Evolutionary conservation across 2,888 invertebrate species (phyloP), one percentile per base, ranked within the genome.

Genomic region (Poecilobothrus nobilitatus): DNA sequence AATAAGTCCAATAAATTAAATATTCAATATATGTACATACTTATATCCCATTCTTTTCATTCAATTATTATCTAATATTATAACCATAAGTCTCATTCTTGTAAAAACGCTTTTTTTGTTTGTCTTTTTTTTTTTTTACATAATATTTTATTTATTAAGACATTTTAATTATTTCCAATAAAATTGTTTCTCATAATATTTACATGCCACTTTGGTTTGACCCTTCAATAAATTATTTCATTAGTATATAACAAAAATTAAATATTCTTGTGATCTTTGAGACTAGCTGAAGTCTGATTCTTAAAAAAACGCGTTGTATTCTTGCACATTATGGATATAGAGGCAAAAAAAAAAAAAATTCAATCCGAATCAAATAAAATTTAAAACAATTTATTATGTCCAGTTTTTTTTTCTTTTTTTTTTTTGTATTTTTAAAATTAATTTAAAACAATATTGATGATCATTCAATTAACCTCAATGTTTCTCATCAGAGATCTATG

Each of bases 391-490:
- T 37, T 37, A n/a, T 53, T 12, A n/a, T 53, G 53, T 53, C 53
- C 53, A 53, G 15, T 53, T 53, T 53, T 5, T 37, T 1, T 53
- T 53, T 44, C 9, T 44, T 44, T 6, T 44, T 15, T 44, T 15
- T 44, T 53, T 53, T 27, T 4, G 5, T 4, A 4, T 27, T 27
- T 53, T 53, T 6, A 18, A 53, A 53, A 53, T 53, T 53, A 53
- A 63, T 63, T 63, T 63, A 63, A 27, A 27, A 63, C 22, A 63
- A 22, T 27, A 63, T 63, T 63, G 63, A 63, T 63, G 63, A 63
- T 63, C 63, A 63, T 63, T 63, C 63, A 63, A 63, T 63, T 63
- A 63, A 63, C 63, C 63, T 63, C 63, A 27, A 63, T 63, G 27
- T 53, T 18, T 53, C n/a, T 18, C 53, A 53, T 53, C 53, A 53